These are phyloP conservation scores for Diadophis punctatus DNA, from an alignment of 2,113 vertebrate species.

Conservation along the genomic window DNA sequence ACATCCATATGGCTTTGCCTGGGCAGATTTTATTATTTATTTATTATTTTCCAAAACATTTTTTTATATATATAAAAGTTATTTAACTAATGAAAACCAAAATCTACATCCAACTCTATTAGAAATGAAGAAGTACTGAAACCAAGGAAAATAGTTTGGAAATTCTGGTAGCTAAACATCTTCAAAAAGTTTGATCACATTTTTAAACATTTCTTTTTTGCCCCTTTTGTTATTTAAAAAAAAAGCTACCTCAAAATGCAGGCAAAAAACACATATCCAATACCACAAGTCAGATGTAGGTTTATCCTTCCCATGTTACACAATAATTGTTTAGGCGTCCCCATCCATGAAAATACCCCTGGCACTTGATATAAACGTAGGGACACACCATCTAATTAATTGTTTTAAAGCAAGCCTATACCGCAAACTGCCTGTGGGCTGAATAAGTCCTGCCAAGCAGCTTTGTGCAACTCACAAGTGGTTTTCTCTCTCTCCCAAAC, in stretches of 20 bases:
- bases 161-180: background rate
- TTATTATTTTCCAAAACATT: background rate
- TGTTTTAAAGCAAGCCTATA: background rate
- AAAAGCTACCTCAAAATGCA: background rate
- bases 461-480: background rate
- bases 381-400: background rate
- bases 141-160: background rate
- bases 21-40: background rate
- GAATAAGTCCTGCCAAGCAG: background rate
- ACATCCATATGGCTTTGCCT: background rate
- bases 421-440: background rate
- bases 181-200: background rate
- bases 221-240: background rate
- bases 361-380: background rate
- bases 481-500: accelerated
- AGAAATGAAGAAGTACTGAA: background rate
- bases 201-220: background rate
- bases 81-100: background rate
- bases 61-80: background rate
- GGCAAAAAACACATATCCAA: background rate
- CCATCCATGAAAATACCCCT: background rate
- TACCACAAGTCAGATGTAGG: background rate
- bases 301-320: background rate
- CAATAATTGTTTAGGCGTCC: background rate
- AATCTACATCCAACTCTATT: background rate